These are phyloP conservation scores for Scomberomorus guttatus DNA, from an alignment of 2,797 vertebrate genomes.

Conservation along the genomic window DNA sequence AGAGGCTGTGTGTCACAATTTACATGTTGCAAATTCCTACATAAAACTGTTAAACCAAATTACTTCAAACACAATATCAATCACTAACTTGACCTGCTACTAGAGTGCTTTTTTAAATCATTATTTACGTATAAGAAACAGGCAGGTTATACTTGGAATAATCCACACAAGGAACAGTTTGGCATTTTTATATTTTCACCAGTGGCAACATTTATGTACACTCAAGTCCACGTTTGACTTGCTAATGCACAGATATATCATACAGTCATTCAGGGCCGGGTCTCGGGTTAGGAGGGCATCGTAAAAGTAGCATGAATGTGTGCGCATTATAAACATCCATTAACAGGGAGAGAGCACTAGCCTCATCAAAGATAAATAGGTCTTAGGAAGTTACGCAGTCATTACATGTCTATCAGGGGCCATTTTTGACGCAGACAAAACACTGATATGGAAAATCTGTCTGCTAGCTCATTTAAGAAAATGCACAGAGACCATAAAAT, in stretches of 20 bases:
- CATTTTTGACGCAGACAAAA: slow-evolving; percentile 39
- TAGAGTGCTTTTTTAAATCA: too few relatives aligned
- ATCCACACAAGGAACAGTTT: background rate
- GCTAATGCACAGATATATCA: slow-evolving; percentile 56
- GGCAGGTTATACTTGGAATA: background rate
- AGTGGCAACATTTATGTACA: background rate
- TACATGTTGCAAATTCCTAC: too few relatives aligned
- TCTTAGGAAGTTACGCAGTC: slow-evolving; percentile 49
- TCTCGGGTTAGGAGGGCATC: slow-evolving; percentile 9
- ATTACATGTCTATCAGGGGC: slow-evolving; percentile 53
- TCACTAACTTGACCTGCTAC: too few relatives aligned
- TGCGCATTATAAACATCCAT: slow-evolving; percentile 45
- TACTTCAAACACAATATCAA: too few relatives aligned
- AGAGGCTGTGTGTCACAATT: too few relatives aligned
- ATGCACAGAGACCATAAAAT: slow-evolving; percentile 57
- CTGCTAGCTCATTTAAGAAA: slow-evolving; percentile 52
- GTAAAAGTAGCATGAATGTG: slow-evolving; percentile 46
- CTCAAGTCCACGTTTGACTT: slow-evolving; percentile 27
- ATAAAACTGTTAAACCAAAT: too few relatives aligned
- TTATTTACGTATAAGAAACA: too few relatives aligned
- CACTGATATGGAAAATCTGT: slow-evolving; percentile 54
- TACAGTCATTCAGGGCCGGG: slow-evolving; percentile 6
- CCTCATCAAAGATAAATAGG: slow-evolving; percentile 70
- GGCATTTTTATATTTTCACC: too few relatives aligned
- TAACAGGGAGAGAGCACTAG: slow-evolving; percentile 54